Evolutionary conservation across 2,113 vertebrate genomes (phyloP).

Genomic region (Microtus richardsoni): DNA sequence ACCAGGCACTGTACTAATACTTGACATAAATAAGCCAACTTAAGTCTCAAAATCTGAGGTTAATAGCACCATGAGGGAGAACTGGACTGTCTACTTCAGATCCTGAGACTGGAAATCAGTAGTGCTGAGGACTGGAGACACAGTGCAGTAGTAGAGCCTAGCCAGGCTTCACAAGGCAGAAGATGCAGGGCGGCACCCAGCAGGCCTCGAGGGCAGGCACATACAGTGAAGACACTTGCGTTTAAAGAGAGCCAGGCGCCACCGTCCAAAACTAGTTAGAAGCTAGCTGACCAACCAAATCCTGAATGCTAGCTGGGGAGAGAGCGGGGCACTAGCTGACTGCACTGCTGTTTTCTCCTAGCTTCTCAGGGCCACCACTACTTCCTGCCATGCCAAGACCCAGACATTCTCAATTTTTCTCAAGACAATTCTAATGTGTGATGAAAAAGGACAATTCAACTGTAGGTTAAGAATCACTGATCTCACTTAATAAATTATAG

Average conservation of each 20-base stretch:
- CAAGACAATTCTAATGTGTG: conserved; percentile 3
- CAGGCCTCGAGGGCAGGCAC: neutral
- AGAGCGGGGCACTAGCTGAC: neutral
- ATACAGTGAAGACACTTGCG: neutral
- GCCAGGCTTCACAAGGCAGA: neutral
- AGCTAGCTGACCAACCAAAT: neutral
- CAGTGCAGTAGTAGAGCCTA: neutral
- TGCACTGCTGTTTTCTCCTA: neutral
- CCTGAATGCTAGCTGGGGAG: neutral
- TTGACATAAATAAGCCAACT: neutral
- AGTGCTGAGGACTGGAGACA: neutral
- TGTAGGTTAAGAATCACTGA: neutral
- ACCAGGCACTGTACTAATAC: neutral
- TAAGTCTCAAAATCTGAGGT: conserved; percentile 7
- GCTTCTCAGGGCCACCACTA: neutral
- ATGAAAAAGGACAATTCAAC: neutral
- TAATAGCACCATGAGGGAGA: neutral
- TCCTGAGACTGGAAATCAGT: neutral
- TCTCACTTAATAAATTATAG: conserved; percentile 13
- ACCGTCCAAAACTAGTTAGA: neutral
- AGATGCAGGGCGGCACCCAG: neutral
- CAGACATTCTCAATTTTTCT: neutral
- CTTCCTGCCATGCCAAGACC: conserved; percentile 1
- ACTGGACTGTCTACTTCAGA: neutral
- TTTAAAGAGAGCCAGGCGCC: neutral